phyloP scores from a whole-genome alignment of 1,140 invertebrate genomes.

The Cherax quadricarinatus region DNA sequence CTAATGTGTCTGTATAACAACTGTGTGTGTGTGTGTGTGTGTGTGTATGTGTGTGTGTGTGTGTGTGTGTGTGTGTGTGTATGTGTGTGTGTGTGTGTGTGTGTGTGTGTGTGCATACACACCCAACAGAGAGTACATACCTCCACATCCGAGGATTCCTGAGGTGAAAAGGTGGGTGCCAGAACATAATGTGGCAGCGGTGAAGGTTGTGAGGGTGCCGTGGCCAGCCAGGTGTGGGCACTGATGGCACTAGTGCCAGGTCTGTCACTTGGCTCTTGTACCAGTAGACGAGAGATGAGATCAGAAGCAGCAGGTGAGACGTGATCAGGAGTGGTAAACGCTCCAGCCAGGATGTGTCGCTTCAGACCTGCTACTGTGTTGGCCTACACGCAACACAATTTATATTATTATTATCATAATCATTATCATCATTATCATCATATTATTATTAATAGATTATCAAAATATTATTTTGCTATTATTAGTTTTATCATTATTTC shows the following conservation, averaged over 20 bases:
- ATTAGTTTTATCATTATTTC: no score
- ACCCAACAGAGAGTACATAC: background rate
- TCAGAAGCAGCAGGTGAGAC: constrained; percentile 2
- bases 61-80: no score
- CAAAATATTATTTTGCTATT: no score
- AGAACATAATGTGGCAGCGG: constrained; percentile 25
- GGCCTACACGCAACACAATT: background rate
- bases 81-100: no score
- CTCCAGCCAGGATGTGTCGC: constrained; percentile 65
- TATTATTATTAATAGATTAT: background rate
- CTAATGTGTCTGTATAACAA: no score
- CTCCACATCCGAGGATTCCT: background rate
- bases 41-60: no score
- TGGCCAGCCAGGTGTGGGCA: constrained; percentile 27
- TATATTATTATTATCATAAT: no score
- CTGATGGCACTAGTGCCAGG: constrained; percentile 4
- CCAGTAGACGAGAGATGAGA: constrained; percentile 39
- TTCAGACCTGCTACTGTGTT: constrained; percentile 66
- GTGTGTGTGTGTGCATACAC: no score
- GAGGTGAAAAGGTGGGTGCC: background rate
- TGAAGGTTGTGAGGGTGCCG: background rate
- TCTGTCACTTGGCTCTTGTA: constrained; percentile 4
- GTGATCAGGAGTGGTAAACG: constrained; percentile 34
- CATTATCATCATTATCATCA: background rate
- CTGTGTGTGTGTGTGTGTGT: no score